Evolutionary conservation across 2,113 vertebrate species (phyloP), one percentile per base, ranked within the genome.

Genomic region (Sander vitreus): DNA sequence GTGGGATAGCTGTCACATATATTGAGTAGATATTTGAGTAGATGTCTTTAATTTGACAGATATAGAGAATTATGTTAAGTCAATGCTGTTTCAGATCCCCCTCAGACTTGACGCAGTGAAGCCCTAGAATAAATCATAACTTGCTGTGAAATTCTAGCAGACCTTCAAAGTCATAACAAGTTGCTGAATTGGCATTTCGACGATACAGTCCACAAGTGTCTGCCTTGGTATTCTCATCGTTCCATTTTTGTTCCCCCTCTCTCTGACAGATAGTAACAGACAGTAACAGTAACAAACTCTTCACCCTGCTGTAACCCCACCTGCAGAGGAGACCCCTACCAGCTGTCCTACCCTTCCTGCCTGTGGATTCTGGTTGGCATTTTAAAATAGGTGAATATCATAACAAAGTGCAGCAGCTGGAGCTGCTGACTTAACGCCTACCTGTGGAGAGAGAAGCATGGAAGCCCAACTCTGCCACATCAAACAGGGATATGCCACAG

Each of bases 381-480:
- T 94, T 94, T 73, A 64, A 78, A 88, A 68, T 76, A 77, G 81
- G 84, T 65, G 83, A 74, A 90, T 90, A 91, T 92, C 79, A 90
- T 84, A 86, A 89, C 74, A 85, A 85, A 89, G 57, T 23, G 45
- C 65, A 88, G 76, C 93, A 93, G 91, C 85, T 91, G 88, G 85
- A 83, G 71, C 75, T 50, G 33, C 78, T 80, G 84, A 88, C 69
- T 90, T 43, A 84, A 93, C 88, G 83, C 53, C 76, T 81, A 54
- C 80, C 70, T 87, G 85, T 58, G 55, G 89, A 58, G 84, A 83
- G 68, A 60, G 33, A 53, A 69, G 71, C 58, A 68, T 69, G 74
- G 83, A 83, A 58, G 80, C 75, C 80, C 13, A 21, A 85, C 45
- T 83, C 89, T 83, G 79, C 54, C 80, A 86, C 83, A 80, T 91